Evolutionary conservation across 2,888 invertebrate genomes (phyloP).

Genomic region (Rhimphoctona megacephalus): DNA sequence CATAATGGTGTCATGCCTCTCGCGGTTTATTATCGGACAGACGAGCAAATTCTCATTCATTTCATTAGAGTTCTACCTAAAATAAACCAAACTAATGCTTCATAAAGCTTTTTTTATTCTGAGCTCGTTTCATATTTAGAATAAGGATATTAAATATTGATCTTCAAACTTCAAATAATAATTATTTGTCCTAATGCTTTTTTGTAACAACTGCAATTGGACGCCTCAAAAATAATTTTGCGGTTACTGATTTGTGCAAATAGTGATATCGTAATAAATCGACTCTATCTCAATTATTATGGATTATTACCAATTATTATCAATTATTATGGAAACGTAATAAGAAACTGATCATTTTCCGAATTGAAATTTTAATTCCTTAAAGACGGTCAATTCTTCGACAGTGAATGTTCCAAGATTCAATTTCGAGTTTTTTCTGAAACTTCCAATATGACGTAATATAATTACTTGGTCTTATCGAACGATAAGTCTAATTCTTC

Average conservation of each 20-base stretch:
- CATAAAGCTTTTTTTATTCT: not conserved
- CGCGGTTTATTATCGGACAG: not conserved
- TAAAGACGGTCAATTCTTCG: not conserved
- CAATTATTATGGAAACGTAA: too few relatives aligned
- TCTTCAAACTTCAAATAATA: not conserved
- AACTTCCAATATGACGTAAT: not conserved
- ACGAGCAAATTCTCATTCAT: slow-evolving; percentile 6
- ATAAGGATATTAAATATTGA: not conserved
- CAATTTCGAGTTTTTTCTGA: not conserved
- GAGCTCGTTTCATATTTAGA: not conserved
- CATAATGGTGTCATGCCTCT: not conserved
- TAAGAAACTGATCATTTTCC: not conserved
- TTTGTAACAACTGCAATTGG: too few relatives aligned
- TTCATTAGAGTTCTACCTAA: not conserved
- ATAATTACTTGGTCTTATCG: not conserved
- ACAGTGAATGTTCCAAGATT: not conserved
- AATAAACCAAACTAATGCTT: not conserved
- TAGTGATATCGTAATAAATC: too few relatives aligned
- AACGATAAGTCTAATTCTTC: not conserved
- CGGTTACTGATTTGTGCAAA: too few relatives aligned
- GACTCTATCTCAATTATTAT: too few relatives aligned
- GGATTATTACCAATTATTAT: too few relatives aligned
- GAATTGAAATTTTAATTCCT: not conserved
- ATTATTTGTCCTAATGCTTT: too few relatives aligned
- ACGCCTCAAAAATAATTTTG: too few relatives aligned